These are phyloP conservation scores for Eilema griseolum DNA, from an alignment of 2,888 invertebrate species.

Conservation along the genomic window DNA sequence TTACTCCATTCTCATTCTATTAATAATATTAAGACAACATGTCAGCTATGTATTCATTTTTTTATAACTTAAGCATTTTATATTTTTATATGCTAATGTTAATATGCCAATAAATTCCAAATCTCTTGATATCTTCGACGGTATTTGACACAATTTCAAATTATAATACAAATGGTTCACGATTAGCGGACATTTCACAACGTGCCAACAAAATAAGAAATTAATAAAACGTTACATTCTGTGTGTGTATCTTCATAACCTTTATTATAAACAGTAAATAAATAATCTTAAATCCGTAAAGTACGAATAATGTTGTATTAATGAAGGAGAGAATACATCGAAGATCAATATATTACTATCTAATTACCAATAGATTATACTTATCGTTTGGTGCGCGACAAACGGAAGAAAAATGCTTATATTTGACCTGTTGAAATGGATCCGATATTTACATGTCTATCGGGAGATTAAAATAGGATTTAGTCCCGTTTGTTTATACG, in stretches of 20 bases:
- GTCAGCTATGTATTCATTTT: constrained; percentile 17
- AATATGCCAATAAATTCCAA: constrained; percentile 45
- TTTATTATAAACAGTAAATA: constrained; percentile 65
- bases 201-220: constrained; percentile 49
- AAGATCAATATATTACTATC: constrained; percentile 79
- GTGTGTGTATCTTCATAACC: constrained; percentile 48
- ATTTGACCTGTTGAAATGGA: constrained; percentile 75
- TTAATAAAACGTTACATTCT: constrained; percentile 45
- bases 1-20: neutral
- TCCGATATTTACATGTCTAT: constrained; percentile 78
- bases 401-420: constrained; percentile 70
- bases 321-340: constrained; percentile 77
- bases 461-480: constrained; percentile 72
- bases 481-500: constrained; percentile 50
- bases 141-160: constrained; percentile 47
- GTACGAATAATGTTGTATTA: constrained; percentile 78
- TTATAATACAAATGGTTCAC: constrained; percentile 37
- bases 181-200: constrained; percentile 45
- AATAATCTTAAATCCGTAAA: constrained; percentile 74
- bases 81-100: constrained; percentile 36
- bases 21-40: constrained; percentile 20
- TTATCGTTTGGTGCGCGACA: constrained; percentile 68
- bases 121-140: constrained; percentile 31
- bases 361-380: constrained; percentile 85
- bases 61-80: constrained; percentile 36